phyloP scores from a whole-genome alignment of 1,140 invertebrate species.

The Psix sp. region DNA sequence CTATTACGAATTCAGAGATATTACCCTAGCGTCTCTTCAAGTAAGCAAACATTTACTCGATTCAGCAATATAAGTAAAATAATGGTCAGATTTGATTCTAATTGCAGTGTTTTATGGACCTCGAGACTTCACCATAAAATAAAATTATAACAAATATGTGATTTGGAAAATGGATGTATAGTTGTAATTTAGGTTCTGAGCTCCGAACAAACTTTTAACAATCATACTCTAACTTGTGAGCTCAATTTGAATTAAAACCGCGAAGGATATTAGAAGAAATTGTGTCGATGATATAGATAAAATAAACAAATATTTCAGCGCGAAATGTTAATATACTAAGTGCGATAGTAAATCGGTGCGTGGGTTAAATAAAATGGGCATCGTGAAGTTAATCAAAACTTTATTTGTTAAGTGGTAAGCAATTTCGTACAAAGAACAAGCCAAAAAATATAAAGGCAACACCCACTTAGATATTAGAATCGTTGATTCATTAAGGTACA shows the following conservation, averaged over 20 bases:
- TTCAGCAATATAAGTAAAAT: conserved; percentile 17
- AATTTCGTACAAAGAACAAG: conserved; percentile 51
- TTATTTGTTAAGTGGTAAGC: conserved; percentile 55
- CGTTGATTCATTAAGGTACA: conserved; percentile 44
- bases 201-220: conserved; percentile 11
- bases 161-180: too few relatives aligned
- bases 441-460: conserved; percentile 19
- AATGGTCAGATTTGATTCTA: not conserved
- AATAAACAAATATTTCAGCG: conserved; percentile 26
- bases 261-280: conserved; percentile 26
- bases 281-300: conserved; percentile 46
- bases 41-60: conserved; percentile 24
- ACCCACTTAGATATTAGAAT: conserved; percentile 47
- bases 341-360: conserved; percentile 26
- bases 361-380: conserved; percentile 31
- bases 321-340: conserved; percentile 42
- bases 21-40: conserved; percentile 7
- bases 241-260: conserved; percentile 50
- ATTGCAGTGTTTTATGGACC: too few relatives aligned
- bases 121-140: too few relatives aligned
- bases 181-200: conserved; percentile 16
- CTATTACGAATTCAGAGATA: conserved; percentile 3
- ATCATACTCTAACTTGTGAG: conserved; percentile 47
- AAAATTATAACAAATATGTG: too few relatives aligned
- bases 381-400: conserved; percentile 58